Evolutionary conservation across 2,113 vertebrate species (phyloP).

Genomic region (Hystrix brachyura): DNA sequence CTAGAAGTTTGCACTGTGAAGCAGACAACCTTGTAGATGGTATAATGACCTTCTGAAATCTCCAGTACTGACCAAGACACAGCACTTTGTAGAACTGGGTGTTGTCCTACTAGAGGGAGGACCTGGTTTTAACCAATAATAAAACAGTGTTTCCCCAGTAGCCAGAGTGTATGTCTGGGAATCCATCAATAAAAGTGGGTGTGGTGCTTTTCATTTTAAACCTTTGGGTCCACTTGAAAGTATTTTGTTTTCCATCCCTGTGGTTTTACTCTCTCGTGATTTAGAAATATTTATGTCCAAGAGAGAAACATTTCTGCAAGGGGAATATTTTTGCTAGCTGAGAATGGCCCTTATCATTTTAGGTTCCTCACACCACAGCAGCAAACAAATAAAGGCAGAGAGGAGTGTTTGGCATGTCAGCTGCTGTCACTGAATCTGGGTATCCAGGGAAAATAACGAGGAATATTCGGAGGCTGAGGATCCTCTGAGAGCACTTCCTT

Average conservation of each 20-base stretch:
- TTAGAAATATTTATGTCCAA: not conserved
- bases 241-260: not conserved
- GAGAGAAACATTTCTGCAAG: not conserved
- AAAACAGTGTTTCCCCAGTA: not conserved
- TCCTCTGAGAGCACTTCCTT: not conserved
- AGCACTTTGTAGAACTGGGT: not conserved
- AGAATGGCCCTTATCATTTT: not conserved
- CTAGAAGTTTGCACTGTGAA: not conserved
- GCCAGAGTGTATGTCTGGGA: not conserved
- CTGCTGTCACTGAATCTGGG: not conserved
- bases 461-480: not conserved
- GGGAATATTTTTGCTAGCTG: not conserved
- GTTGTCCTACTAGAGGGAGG: not conserved
- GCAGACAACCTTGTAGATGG: not conserved
- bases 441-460: not conserved
- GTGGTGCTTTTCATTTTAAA: not conserved
- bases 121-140: not conserved
- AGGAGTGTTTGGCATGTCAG: not conserved
- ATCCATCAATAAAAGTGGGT: not conserved
- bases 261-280: not conserved
- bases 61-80: not conserved
- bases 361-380: not conserved
- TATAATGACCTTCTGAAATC: not conserved
- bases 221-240: not conserved
- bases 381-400: not conserved